Evolutionary conservation across 2,888 invertebrate species (phyloP), one percentile per base, ranked within the genome.

Genomic region (Caenorhabditis sp.): DNA sequence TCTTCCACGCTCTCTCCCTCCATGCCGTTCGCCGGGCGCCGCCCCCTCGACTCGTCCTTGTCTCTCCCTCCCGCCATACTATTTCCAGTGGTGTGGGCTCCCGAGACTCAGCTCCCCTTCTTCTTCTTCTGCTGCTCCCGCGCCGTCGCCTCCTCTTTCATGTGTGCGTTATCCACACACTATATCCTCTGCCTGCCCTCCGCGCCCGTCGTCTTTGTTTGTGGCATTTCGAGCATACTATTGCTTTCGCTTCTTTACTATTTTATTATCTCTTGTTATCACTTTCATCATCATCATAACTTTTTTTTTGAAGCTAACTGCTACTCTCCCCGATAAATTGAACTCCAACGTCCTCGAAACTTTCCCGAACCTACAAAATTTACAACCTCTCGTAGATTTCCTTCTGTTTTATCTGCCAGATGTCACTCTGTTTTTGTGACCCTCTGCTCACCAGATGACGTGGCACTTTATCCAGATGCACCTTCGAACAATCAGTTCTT

Each of bases 21-120:
- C 67, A 76, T 76, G 76, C 76, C 76, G 76, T 76, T 76, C 76
- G 76, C 51, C 61, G 76, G 76, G 76, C 76, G 76, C 76, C 76
- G 76, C 76, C 76, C 76, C 76, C 76, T 76, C 76, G 67, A 61
- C 76, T 61, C 55, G 18, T 67, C 76, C 50, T 53, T 37, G 55
- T 76, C 61, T 76, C 67, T 60, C 61, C 61, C 53, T 44, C 32
- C 37, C 20, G 6, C 15, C 32, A 32, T 37, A 76, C 76, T 76
- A 61, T 76, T 76, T 76, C 58, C 28, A 32, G 65, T n/a, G 72
- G 51, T 67, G 76, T 76, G 76, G 67, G 76, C 67, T 76, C 76
- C 76, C 64, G 76, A 18, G 44, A 26, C 40, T 35, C 61, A 60
- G 67, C 61, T 76, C n/a, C n/a, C n/a, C n/a, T n/a, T n/a, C n/a